Base-by-base conservation (phyloP, 2,113 vertebrate genomes). In the Pluvialis apricaria region DNA sequence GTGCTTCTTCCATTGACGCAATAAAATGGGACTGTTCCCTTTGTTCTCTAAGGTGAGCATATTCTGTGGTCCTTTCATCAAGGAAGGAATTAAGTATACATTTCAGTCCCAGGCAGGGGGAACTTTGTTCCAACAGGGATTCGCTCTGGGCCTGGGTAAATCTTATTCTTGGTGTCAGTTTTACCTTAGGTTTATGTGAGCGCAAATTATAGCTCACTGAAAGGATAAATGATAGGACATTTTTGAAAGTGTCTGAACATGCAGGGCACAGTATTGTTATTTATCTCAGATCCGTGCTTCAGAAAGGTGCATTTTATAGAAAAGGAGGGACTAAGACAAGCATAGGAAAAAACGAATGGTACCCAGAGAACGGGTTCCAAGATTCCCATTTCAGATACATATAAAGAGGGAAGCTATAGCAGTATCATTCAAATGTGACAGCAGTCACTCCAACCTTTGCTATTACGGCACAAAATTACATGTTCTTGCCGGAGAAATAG, bases 391-490 rank as follows among this genome's bases (percentile, higher is more conserved):
- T 97, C 81, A 97, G 94, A 97, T 97, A 91, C 66, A 75, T 82
- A 66, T 9, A 40, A 38, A 88, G 69, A 54, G 75, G 73, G 85
- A 73, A 86, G 44, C 87, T 91, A 92, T 91, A 95, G 92, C 95
- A 49, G 95, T 97, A 96, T 97, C 97, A 94, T 91, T 97, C 94
- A 92, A 96, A 96, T 83, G 88, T 96, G 95, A 95, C 96, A 97
- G 95, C 97, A 96, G 95, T 95, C 97, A 96, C 96, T 97, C 96
- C 96, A 97, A 95, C 96, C 96, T 96, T 89, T 97, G 90, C 95
- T 96, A 97, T 97, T 97, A 89, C 69, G 3, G 97, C 92, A 95
- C 96, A 92, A 96, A 97, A 97, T 97, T 97, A 95, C 94, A 97
- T 93, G 96, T 95, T 96, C 96, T 76, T 91, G 91, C 96, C 81